A percentile compares a stretch with the other conserved stretches of the same genome.
Evolutionary conservation across 1,140 invertebrate species (phyloP).

Genomic region (Drosophila littoralis): DNA sequence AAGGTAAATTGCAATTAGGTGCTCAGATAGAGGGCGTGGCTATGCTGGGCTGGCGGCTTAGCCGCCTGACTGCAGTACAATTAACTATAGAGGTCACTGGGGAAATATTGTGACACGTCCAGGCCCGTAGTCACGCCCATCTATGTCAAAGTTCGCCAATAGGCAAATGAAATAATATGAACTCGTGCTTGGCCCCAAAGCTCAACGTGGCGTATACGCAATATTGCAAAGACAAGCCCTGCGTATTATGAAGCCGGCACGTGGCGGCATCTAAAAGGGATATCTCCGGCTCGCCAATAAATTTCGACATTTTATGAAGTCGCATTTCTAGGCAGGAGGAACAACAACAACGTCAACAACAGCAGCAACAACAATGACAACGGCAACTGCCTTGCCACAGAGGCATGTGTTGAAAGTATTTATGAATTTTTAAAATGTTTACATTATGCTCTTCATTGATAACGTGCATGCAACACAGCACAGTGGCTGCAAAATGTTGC

Average conservation of each 20-base stretch:
- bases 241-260: constrained; percentile 20
- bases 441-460: constrained; percentile 50
- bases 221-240: constrained; percentile 25
- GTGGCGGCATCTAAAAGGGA: constrained; percentile 48
- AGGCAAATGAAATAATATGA: constrained; percentile 49
- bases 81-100: constrained; percentile 22
- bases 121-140: constrained; percentile 21
- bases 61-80: constrained; percentile 28
- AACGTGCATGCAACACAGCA: constrained; percentile 23
- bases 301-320: constrained; percentile 41
- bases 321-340: constrained; percentile 4
- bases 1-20: constrained; percentile 32
- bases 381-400: constrained; percentile 23
- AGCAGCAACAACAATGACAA: constrained; percentile 3
- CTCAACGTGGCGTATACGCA: constrained; percentile 39
- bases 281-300: constrained; percentile 38
- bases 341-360: constrained; percentile 4
- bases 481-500: constrained; percentile 16
- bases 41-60: not conserved
- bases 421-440: constrained; percentile 56
- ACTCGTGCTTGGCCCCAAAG: constrained; percentile 18
- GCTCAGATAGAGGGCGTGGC: not conserved
- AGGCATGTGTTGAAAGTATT: constrained; percentile 59
- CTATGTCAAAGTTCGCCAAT: constrained; percentile 18
- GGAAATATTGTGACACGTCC: constrained; percentile 17